Conservation (phyloP, 2,797 vertebrate genomes). For the Anabacerthia variegaticeps region DNA sequence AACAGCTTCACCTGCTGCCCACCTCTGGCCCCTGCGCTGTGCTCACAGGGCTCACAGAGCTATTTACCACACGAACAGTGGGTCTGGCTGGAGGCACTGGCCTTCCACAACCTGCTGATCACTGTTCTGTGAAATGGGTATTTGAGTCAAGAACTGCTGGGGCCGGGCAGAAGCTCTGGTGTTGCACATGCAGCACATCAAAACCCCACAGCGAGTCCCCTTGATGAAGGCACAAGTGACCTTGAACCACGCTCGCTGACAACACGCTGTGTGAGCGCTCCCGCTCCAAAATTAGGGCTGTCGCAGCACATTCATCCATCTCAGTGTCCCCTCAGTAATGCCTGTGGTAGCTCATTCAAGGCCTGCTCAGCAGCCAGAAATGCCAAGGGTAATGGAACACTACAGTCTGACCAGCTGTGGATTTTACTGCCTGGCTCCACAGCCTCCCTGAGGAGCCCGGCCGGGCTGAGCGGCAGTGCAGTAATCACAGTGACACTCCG, state of each 20-base stretch:
- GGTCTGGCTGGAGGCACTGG: neutral
- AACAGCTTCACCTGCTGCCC: neutral
- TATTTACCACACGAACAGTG: neutral
- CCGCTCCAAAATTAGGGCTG: neutral
- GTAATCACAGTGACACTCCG: fast-evolving
- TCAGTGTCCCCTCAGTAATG: neutral
- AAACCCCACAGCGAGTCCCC: neutral
- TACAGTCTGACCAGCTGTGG: neutral
- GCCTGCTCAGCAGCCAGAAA: neutral
- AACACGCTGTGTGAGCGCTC: fast-evolving
- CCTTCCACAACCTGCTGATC: neutral
- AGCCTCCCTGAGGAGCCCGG: neutral
- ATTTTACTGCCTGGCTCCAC: neutral
- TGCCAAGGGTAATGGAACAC: neutral
- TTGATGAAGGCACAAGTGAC: neutral
- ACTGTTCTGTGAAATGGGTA: neutral
- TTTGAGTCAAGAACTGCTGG: neutral
- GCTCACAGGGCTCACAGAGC: neutral
- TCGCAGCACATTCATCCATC: neutral
- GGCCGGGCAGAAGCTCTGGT: neutral
- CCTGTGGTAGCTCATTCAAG: neutral
- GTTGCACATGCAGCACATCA: neutral
- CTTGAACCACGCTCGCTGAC: neutral
- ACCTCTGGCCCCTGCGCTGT: fast-evolving
- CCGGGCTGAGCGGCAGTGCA: neutral